These are phyloP conservation scores for Sakesphorus luctuosus DNA, from an alignment of 2,113 vertebrate genomes.

Conservation along the genomic window DNA sequence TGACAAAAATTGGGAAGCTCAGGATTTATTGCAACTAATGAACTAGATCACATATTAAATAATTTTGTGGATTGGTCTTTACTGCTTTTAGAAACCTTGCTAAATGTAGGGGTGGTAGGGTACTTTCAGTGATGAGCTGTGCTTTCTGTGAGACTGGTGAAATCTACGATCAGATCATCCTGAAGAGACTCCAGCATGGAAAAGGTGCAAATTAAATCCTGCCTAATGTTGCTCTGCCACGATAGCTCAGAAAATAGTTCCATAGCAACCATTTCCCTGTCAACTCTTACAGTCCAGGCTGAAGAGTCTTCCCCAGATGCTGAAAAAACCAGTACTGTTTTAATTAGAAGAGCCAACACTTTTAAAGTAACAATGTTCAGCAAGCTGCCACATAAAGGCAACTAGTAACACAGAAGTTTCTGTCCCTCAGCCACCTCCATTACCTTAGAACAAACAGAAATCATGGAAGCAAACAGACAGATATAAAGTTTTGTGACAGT, in stretches of 20 bases:
- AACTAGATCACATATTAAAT: background rate
- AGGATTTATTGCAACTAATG: background rate
- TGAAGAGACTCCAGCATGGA: background rate
- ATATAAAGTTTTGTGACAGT: background rate
- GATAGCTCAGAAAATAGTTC: constrained; percentile 16
- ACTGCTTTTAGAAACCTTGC: background rate
- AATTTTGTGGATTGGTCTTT: background rate
- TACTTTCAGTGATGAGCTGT: background rate
- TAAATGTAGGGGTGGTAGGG: background rate
- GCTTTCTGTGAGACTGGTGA: background rate
- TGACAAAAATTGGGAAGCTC: background rate
- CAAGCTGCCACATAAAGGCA: background rate
- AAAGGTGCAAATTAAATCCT: constrained; percentile 36
- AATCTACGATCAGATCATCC: background rate
- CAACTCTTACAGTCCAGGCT: background rate
- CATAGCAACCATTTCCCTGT: constrained; percentile 51
- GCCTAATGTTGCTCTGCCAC: background rate
- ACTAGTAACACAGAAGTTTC: background rate
- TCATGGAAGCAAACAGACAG: background rate
- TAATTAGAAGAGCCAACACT: background rate
- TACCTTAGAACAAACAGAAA: background rate
- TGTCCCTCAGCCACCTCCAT: background rate
- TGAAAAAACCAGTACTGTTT: background rate
- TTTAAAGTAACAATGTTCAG: background rate
- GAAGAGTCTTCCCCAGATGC: background rate